Base-by-base conservation (phyloP, 2,797 vertebrate species). In the Hippoglossus hippoglossus region DNA sequence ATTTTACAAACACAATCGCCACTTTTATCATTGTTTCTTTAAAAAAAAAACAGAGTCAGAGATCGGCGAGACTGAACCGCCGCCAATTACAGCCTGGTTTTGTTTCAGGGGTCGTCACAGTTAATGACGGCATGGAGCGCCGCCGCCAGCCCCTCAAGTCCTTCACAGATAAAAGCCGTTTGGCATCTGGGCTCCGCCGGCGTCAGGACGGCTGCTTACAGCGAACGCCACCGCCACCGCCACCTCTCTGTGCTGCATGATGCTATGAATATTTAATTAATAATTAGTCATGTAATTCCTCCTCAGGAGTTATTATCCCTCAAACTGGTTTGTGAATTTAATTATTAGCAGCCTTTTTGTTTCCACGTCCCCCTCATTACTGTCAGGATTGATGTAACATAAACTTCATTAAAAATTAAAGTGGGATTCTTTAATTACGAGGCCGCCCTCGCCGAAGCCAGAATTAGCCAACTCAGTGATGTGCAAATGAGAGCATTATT, bases 351-450 rank as follows among this genome's bases (percentile, higher is more conserved):
- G 96, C 94, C 96, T 98, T 98, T 99, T 98, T 99, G 97, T 97
- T 97, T 91, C 90, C 82, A 94, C 93, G 96, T 96, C 96, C 93
- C 94, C 94, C 97, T 98, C 97, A 98, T 99, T 99, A 99, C 96
- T 98, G 98, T 98, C 97, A 97, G 96, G 96, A 97, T 97, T 97
- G 96, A 92, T 92, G 92, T 96, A 98, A 98, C 97, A 96, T 96
- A 98, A 99, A 99, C 97, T 98, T 98, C 98, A 99, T 99, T 99
- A 99, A 99, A 99, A 98, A 98, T 98, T 97, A 97, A 99, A 98
- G 96, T 94, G 92, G 80, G 89, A 97, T 95, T 97, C 97, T 96
- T 99, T 99, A 99, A 99, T 99, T 99, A 98, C 96, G 95, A 95
- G 96, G 97, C 96, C 96, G 96, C 95, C 96, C 97, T 96, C 95